phyloP scores from a whole-genome alignment of 1,140 invertebrate genomes.

The Bombus pyrosoma region DNA sequence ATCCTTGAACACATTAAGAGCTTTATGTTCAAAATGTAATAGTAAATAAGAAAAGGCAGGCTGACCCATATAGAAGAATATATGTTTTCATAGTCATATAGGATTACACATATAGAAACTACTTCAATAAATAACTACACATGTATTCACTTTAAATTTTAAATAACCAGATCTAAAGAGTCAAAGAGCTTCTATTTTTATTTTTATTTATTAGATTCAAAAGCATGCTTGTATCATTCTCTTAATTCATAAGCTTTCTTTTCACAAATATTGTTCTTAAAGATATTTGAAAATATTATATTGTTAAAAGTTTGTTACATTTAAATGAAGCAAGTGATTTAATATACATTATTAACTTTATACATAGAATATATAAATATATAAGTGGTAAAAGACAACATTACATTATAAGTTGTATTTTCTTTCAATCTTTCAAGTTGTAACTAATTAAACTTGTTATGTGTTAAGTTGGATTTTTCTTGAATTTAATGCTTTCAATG shows the following conservation, averaged over 20 bases:
- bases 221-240: neutral
- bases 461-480: neutral
- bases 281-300: neutral
- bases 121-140: slow-evolving; percentile 14
- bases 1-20: neutral
- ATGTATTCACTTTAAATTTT: slow-evolving; percentile 4
- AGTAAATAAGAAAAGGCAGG: slow-evolving; percentile 4
- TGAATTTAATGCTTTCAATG: neutral
- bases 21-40: slow-evolving; percentile 17
- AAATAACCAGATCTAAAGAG: slow-evolving; percentile 6
- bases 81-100: slow-evolving; percentile 11
- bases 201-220: slow-evolving; percentile 6
- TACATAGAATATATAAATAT: neutral
- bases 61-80: neutral
- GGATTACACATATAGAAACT: neutral
- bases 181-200: slow-evolving; percentile 4
- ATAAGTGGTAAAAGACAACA: neutral
- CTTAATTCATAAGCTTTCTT: neutral
- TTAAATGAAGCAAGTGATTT: neutral
- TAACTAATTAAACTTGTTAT: neutral
- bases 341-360: neutral
- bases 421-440: neutral
- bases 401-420: neutral
- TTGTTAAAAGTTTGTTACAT: neutral
- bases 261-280: slow-evolving; percentile 1